Base-by-base conservation (phyloP, 2,888 invertebrate genomes). In the Bruchidius siliquastri region DNA sequence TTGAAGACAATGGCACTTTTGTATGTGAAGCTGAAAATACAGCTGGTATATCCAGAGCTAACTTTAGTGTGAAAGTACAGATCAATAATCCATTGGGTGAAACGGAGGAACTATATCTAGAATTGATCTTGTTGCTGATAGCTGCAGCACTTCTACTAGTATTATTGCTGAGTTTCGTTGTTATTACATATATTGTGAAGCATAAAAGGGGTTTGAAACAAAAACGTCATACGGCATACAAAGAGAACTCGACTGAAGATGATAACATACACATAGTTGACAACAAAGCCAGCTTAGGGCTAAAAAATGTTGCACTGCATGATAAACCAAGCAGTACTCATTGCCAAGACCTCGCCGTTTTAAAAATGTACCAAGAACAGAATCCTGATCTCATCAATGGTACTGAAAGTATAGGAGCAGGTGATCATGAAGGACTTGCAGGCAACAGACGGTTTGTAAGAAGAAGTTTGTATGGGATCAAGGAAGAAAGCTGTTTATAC, bases 1-100 rank as follows among this genome's bases (percentile, higher is more conserved):
- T 89, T 68, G 93, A 92, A 77, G 94, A 95, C 83, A 95, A 95
- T 82, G 96, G 96, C 2, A 94, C 93, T 20, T 96, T 94, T 84
- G 90, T 93, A 8, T 96, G 96, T 85, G 88, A 92, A 18, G 96
- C 96, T 0, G 94, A 94, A 83, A 96, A 96, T 85, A 90, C 92
- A 20, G 96, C 96, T 0, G 96, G 96, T 20, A 90, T 89, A 74
- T 90, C 92, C 0, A 91, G 91, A 78, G 92, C 93, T 74, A 96
- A 96, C 85, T 94, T 94, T 80, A 95, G 96, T 0, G 89, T 96
- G 78, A 89, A 91, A 77, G 91, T 95, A 71, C 89, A 94, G 77
- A 89, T 93, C 73, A 93, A 92, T 83, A 92, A 93, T 82, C 79
- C 79, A 32, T 74, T 79, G 6, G 69, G 74, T 68, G 77, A 80